These are phyloP conservation scores for Xanthostigma xanthostigma DNA, from an alignment of 2,888 invertebrate genomes.

Conservation along the genomic window DNA sequence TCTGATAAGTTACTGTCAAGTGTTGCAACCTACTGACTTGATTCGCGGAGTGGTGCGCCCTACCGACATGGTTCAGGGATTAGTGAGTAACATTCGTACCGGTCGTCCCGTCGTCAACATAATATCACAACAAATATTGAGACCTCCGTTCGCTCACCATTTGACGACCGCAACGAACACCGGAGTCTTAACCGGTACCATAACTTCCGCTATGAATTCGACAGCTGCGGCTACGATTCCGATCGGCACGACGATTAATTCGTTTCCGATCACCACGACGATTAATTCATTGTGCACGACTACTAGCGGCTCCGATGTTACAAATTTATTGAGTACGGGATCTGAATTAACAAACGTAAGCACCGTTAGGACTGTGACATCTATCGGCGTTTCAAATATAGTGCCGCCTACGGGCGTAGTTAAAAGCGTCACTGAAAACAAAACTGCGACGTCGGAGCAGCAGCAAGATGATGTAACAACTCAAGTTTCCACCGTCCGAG, in stretches of 20 bases:
- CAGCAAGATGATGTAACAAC: too few species aligned
- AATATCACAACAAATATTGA: constrained; percentile 26
- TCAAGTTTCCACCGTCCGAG: too few species aligned
- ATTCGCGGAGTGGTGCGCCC: too few species aligned
- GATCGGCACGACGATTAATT: constrained; percentile 11
- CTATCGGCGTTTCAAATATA: too few species aligned
- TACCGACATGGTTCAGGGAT: too few species aligned
- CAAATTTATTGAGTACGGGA: constrained; percentile 15
- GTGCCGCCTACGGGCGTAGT: too few species aligned
- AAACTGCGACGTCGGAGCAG: too few species aligned
- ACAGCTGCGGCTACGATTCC: constrained; percentile 16
- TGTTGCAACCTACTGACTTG: too few species aligned
- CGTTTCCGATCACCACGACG: constrained; percentile 13
- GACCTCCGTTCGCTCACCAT: constrained; percentile 25
- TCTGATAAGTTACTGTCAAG: background rate
- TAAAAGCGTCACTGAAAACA: too few species aligned
- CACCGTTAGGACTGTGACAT: constrained; percentile 13
- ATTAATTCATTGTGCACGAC: too few species aligned
- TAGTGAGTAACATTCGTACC: constrained; percentile 2
- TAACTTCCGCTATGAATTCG: constrained; percentile 12
- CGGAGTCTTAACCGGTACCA: constrained; percentile 6
- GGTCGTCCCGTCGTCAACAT: constrained; percentile 26
- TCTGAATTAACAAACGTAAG: constrained; percentile 15
- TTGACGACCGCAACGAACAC: constrained; percentile 22
- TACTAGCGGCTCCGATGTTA: constrained; percentile 11